Conservation (phyloP, 1,140 invertebrate species). For the Drosophila eugracilis region DNA sequence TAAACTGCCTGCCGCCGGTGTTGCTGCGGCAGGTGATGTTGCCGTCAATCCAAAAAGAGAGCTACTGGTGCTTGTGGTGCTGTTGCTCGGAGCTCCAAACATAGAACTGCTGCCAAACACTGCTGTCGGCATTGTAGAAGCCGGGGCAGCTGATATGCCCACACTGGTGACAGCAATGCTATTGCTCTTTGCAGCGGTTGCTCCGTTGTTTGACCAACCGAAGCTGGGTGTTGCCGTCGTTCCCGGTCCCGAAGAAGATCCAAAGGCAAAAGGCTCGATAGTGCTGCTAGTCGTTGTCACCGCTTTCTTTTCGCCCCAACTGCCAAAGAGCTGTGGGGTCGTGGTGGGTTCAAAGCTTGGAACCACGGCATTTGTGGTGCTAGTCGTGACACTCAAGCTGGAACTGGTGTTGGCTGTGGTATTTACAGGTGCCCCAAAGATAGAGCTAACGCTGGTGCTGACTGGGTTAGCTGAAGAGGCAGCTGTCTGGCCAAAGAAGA, state of each 20-base stretch:
- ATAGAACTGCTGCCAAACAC: conserved; percentile 26
- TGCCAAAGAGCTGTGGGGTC: conserved; percentile 7
- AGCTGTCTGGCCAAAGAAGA: conserved; percentile 39
- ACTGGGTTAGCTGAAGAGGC: background rate
- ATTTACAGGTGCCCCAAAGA: conserved; percentile 22
- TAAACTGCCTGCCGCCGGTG: background rate
- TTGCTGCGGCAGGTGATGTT: conserved; percentile 23
- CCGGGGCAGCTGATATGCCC: conserved; percentile 4
- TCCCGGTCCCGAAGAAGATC: background rate
- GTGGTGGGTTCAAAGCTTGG: conserved; percentile 8
- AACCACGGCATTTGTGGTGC: conserved; percentile 1
- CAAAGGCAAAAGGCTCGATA: conserved; percentile 9
- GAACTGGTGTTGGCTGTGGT: conserved; percentile 11
- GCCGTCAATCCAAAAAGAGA: conserved; percentile 50
- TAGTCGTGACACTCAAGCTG: background rate
- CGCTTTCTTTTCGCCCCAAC: conserved; percentile 4
- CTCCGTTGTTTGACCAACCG: conserved; percentile 23
- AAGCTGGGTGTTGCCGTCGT: conserved; percentile 15
- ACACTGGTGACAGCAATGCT: conserved; percentile 3
- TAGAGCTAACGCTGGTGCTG: conserved; percentile 10
- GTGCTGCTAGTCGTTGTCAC: conserved; percentile 4
- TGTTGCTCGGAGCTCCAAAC: conserved; percentile 19
- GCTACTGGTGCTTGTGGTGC: conserved; percentile 23
- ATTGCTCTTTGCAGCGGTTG: conserved; percentile 5
- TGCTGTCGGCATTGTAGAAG: conserved; percentile 1